Conservation (phyloP, 2,113 vertebrate genomes). For the Indri indri region DNA sequence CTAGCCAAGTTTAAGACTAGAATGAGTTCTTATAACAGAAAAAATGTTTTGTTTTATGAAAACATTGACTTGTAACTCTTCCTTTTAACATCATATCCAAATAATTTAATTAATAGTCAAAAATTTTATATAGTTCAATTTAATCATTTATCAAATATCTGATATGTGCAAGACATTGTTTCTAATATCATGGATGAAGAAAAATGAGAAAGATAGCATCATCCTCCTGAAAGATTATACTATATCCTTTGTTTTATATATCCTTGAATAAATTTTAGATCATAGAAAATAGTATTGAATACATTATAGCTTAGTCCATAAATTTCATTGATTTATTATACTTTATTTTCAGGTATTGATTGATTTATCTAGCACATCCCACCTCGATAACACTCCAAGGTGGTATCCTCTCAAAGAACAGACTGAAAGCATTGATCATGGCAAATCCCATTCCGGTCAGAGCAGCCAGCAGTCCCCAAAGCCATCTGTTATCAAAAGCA, state of each 20-base stretch:
- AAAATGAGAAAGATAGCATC: not conserved
- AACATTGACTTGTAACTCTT: not conserved
- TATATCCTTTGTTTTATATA: not conserved
- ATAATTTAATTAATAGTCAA: not conserved
- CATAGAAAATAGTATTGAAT: not conserved
- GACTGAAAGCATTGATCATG: conserved; percentile 94
- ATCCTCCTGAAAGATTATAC: not conserved
- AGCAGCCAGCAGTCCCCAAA: conserved; percentile 92
- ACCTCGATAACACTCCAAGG: conserved; percentile 95
- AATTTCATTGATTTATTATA: not conserved
- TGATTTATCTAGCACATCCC: conserved; percentile 92
- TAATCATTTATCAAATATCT: not conserved
- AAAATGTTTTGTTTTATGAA: not conserved
- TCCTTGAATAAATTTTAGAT: not conserved
- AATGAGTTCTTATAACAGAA: not conserved
- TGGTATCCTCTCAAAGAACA: conserved; percentile 97
- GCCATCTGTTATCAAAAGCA: conserved; percentile 98
- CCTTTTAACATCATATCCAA: not conserved
- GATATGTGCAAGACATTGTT: not conserved
- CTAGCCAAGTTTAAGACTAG: not conserved
- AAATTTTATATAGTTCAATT: not conserved
- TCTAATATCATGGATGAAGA: not conserved
- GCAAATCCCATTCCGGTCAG: conserved; percentile 89
- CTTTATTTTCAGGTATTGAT: conserved; percentile 91
- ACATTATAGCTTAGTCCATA: not conserved